These are phyloP conservation scores for Hypomecis atomaria DNA, from an alignment of 2,888 invertebrate species.

Conservation along the genomic window DNA sequence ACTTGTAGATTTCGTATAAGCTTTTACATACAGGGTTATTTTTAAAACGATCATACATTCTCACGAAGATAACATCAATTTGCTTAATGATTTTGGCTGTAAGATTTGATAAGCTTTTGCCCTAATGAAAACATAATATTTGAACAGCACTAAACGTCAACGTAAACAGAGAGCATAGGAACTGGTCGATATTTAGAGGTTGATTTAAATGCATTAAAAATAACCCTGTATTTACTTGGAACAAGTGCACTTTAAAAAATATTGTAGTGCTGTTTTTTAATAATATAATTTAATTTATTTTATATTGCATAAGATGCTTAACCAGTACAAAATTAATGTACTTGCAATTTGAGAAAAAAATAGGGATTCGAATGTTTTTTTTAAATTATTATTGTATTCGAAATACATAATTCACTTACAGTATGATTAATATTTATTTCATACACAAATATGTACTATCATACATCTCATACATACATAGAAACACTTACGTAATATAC, in stretches of 20 bases:
- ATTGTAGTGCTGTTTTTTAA: neutral
- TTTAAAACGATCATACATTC: slow-evolving; percentile 11
- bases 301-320: neutral
- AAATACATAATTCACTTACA: neutral
- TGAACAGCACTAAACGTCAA: no score
- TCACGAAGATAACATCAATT: no score
- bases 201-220: no score
- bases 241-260: neutral
- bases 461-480: slow-evolving; percentile 3
- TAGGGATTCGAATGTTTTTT: neutral
- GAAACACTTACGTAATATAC: neutral
- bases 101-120: no score
- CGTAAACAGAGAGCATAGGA: no score
- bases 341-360: neutral
- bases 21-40: neutral
- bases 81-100: no score
- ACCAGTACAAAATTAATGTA: slow-evolving; percentile 1
- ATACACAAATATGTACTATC: neutral
- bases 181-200: no score
- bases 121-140: no score
- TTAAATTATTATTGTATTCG: neutral
- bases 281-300: neutral
- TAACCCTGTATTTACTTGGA: slow-evolving; percentile 1
- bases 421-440: neutral
- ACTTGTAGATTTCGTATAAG: neutral